These are phyloP conservation scores for Julus scanicus DNA, from an alignment of 2,888 invertebrate genomes.

Conservation along the genomic window DNA sequence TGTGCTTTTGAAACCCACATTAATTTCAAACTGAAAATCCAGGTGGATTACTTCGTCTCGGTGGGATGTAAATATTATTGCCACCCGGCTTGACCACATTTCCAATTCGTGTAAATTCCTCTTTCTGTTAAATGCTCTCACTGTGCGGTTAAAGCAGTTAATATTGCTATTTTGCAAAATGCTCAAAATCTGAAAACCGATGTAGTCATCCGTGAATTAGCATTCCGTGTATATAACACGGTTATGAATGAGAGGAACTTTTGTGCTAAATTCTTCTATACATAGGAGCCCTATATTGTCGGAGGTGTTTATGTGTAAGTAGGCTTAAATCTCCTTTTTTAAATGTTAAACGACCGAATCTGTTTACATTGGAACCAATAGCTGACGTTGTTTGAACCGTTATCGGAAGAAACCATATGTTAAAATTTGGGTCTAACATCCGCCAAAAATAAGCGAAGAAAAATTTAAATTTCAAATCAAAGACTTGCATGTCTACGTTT, in stretches of 20 bases:
- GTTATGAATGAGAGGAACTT: not conserved
- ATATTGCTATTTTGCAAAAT: not conserved
- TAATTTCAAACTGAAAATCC: not conserved
- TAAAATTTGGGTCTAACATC: not conserved
- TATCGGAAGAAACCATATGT: slow-evolving; percentile 36
- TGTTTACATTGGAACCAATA: slow-evolving; percentile 24
- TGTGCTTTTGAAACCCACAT: not conserved
- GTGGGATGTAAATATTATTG: not conserved
- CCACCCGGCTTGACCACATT: not conserved
- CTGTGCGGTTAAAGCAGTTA: not conserved
- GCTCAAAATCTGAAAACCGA: not conserved
- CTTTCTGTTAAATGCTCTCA: not conserved
- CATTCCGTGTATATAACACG: no score
- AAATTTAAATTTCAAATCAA: slow-evolving; percentile 23
- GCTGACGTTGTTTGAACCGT: slow-evolving; percentile 10
- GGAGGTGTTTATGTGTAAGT: not conserved
- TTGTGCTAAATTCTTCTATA: not conserved
- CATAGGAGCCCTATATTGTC: not conserved
- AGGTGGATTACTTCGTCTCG: not conserved
- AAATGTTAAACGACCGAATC: not conserved
- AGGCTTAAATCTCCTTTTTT: slow-evolving; percentile 17
- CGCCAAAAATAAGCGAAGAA: not conserved
- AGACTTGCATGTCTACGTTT: not conserved
- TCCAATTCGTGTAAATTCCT: not conserved
- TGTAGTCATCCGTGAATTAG: not conserved